These are phyloP conservation scores for Crocidura indochinensis DNA, from an alignment of 2,797 vertebrate genomes.

Conservation along the genomic window DNA sequence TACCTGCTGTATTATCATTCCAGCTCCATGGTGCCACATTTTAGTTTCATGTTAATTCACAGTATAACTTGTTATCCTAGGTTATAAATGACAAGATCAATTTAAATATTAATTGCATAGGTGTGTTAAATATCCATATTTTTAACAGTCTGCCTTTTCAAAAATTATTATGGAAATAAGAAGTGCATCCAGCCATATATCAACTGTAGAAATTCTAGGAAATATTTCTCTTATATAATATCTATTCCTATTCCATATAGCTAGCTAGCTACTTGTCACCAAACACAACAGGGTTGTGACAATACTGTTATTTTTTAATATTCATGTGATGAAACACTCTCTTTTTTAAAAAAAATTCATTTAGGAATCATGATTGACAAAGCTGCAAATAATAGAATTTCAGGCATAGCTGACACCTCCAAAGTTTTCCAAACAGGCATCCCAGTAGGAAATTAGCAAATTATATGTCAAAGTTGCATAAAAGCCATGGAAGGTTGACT, in stretches of 20 bases:
- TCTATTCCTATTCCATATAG: neutral
- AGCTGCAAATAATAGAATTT: no score
- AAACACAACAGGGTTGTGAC: neutral
- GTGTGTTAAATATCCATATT: neutral
- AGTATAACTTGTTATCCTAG: neutral
- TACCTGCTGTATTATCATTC: neutral
- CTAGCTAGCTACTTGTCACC: neutral
- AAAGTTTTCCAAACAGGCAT: no score
- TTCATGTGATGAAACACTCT: no score
- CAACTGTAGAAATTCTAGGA: neutral
- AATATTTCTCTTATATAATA: neutral
- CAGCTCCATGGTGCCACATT: no score
- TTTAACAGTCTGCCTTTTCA: slow-evolving; percentile 3
- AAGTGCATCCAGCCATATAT: neutral
- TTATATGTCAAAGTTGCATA: no score
- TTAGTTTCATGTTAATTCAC: slow-evolving; percentile 23
- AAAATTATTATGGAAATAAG: slow-evolving; percentile 21
- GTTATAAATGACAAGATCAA: slow-evolving; percentile 25
- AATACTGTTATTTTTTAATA: neutral
- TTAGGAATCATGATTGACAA: no score
- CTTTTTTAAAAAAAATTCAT: no score
- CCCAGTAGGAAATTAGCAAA: no score
- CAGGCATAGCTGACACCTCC: no score
- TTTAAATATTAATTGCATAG: slow-evolving; percentile 21
- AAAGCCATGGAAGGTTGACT: no score